phyloP scores from a whole-genome alignment of 1,140 invertebrate species.

The Lithobius niger region DNA sequence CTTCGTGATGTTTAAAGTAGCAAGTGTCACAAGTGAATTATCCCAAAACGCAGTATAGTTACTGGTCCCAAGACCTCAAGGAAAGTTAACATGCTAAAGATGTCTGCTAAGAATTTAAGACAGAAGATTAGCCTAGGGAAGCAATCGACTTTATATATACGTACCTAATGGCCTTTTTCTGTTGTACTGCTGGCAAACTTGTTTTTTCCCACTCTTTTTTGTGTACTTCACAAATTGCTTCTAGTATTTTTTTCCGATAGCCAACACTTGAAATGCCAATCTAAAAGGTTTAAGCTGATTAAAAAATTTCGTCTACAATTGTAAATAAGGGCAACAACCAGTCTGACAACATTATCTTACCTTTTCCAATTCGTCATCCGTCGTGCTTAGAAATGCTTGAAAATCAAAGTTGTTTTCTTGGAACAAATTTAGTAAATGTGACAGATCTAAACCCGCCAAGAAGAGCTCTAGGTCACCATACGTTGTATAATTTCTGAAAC shows the following conservation, averaged over 20 bases:
- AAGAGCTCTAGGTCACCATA: slow-evolving; percentile 1
- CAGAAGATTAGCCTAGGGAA: too few relatives aligned
- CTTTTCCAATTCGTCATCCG: neutral
- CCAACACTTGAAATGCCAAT: neutral
- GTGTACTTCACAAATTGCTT: neutral
- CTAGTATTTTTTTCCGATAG: neutral
- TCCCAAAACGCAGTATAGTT: too few relatives aligned
- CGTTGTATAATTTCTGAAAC: neutral
- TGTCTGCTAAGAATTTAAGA: too few relatives aligned
- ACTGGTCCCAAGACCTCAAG: too few relatives aligned
- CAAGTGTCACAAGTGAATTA: too few relatives aligned
- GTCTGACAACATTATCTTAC: neutral
- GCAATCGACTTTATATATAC: neutral
- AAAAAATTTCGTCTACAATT: neutral
- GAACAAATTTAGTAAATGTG: neutral
- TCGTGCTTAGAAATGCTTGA: neutral
- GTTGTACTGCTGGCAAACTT: neutral
- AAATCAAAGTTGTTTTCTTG: neutral
- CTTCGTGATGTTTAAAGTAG: too few relatives aligned
- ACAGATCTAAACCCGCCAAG: neutral
- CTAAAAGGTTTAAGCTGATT: neutral
- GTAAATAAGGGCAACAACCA: neutral
- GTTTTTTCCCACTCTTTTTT: neutral
- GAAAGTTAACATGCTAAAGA: too few relatives aligned
- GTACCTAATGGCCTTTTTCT: neutral